A percentile compares a stretch with the other conserved stretches of the same genome.
phyloP scores from a whole-genome alignment of 2,113 vertebrate genomes.

The Oceanodroma tethys region DNA sequence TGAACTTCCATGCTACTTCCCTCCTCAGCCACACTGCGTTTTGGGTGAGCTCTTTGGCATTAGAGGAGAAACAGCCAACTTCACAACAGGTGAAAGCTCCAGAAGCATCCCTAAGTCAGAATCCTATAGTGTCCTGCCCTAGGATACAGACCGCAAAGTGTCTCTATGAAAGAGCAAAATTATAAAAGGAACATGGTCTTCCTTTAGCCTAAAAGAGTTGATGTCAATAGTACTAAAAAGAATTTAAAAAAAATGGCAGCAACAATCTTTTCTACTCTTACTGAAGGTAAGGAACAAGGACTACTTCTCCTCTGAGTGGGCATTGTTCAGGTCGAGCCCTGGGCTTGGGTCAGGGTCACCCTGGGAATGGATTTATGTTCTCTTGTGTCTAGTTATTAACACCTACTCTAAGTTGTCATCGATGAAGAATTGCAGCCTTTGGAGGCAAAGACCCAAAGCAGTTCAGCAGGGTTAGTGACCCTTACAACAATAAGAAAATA shows the following conservation, averaged over 20 bases:
- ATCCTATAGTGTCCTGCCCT: not conserved
- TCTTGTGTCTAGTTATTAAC: not conserved
- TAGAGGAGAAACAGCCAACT: not conserved
- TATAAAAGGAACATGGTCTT: not conserved
- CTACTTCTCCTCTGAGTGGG: not conserved
- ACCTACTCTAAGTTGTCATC: not conserved
- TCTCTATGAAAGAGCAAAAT: not conserved
- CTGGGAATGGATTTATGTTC: not conserved
- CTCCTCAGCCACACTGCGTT: not conserved
- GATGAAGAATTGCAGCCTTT: not conserved
- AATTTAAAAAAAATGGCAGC: not conserved
- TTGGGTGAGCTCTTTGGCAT: not conserved
- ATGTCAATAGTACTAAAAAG: not conserved
- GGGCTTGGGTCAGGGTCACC: not conserved
- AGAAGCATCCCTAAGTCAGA: not conserved
- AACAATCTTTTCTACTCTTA: not conserved
- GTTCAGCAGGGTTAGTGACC: not conserved
- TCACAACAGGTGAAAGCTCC: not conserved
- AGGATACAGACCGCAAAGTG: not conserved
- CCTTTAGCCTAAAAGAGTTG: not conserved
- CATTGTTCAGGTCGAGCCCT: not conserved
- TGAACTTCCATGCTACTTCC: not conserved
- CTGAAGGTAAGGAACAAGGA: not conserved
- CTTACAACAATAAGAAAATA: not conserved
- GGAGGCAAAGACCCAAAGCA: not conserved